Percentiles rank a stretch among this genome's conserved stretches.
Conservation (phyloP, 2,888 invertebrate genomes). For the Aproaerema taeniolella region DNA sequence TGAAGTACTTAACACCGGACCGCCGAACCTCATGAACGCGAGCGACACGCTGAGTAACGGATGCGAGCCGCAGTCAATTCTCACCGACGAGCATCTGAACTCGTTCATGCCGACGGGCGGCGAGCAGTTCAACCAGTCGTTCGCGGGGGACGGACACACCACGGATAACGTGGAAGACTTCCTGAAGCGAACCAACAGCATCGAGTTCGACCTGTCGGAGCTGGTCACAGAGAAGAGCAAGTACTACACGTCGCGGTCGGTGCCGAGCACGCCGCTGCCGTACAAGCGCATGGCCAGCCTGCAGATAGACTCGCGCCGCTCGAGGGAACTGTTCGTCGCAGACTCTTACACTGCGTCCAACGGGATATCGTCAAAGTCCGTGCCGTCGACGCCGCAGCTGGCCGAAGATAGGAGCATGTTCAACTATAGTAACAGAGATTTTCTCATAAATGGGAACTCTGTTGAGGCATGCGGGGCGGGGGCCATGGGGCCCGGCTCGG, state of each 20-base stretch:
- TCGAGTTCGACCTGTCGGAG: constrained; percentile 63
- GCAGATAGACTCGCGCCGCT: constrained; percentile 57
- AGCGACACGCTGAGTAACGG: constrained; percentile 52
- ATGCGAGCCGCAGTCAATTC: constrained; percentile 56
- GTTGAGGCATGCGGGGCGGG: constrained; percentile 54
- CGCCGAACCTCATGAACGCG: constrained; percentile 47
- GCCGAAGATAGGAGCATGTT: constrained; percentile 72
- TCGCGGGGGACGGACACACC: constrained; percentile 38
- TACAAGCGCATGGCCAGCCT: constrained; percentile 57
- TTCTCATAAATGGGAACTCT: constrained; percentile 80
- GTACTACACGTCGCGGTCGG: constrained; percentile 80
- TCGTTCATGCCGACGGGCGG: constrained; percentile 58
- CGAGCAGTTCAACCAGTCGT: constrained; percentile 56
- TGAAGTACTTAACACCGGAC: constrained; percentile 54
- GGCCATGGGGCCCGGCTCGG: constrained; percentile 25
- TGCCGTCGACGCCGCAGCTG: constrained; percentile 83
- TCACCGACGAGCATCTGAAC: constrained; percentile 54
- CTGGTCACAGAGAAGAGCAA: constrained; percentile 57
- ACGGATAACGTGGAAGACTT: constrained; percentile 62
- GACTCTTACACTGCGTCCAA: constrained; percentile 50
- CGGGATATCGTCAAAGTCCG: constrained; percentile 82
- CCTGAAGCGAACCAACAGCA: constrained; percentile 60
- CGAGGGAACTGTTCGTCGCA: constrained; percentile 50
- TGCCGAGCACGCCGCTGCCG: constrained; percentile 82
- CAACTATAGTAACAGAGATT: constrained; percentile 79